Base-by-base conservation (phyloP, 2,888 invertebrate species). In the Nymphalis c-album region DNA sequence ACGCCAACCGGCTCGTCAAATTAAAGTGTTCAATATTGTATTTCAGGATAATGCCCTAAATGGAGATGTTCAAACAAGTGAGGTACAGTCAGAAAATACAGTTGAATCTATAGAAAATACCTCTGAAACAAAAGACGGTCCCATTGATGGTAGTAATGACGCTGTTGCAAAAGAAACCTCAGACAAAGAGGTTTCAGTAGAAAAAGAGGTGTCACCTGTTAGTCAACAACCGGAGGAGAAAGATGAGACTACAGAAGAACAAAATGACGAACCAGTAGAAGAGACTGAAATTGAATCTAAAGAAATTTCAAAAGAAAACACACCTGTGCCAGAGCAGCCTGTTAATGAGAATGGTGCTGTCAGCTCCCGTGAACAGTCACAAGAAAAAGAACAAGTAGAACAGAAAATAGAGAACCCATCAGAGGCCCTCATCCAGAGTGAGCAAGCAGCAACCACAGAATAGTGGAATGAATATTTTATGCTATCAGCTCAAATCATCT, bases 401-500 rank as follows among this genome's bases (percentile, higher is more conserved):
- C 78, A 78, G 35, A 87, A 86, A 78, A 86, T 85, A 71, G 87
- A 87, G 22, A 84, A 85, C 70, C 84, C 86, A 7, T 91, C 92
- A 0, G 88, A 89, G 73, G 83, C 86, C 72, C 83, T 93, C 67
- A 91, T 93, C 73, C 80, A 87, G 74, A 93, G 85, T 74, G 93
- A 93, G 79, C 81, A 90, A 77, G 79, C 81, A 1, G 86, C 85
- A 20, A 82, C 89, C 46, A 80, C 84, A 67, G 89, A 91, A 77
- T 91, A 88, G 87, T 74, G 71, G 46, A 47, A 77, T 81, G 82
- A 57, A 80, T 71, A 78, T 73, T 78, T 69, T 75, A 79, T 81
- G 85, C 87, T 88, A 79, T 83, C 87, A 89, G 91, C 91, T 91
- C 91, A 90, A 90, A 87, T 81, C 81, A 86, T 83, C 80, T 80